These are phyloP conservation scores for Trialeurodes vaporariorum DNA, from an alignment of 1,140 invertebrate genomes.

Conservation along the genomic window DNA sequence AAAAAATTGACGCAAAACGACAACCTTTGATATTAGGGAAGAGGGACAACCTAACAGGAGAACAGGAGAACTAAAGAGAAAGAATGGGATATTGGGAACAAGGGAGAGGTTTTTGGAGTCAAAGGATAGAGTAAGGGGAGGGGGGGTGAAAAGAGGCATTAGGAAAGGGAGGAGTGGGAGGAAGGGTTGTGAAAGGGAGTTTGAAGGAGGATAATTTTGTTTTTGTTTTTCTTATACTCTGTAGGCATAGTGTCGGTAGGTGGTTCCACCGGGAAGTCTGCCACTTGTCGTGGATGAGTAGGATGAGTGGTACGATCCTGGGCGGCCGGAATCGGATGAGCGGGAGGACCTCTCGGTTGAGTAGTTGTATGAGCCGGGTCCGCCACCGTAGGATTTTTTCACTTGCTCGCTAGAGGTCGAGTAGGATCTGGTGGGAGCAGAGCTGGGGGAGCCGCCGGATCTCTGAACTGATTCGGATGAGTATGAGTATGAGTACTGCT, in stretches of 20 bases:
- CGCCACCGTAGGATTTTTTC: conserved; percentile 41
- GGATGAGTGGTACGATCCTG: conserved; percentile 59
- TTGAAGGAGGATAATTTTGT: neutral
- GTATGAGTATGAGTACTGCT: conserved; percentile 74
- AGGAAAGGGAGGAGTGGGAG: conserved; percentile 6
- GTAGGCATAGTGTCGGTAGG: conserved; percentile 72
- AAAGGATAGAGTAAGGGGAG: conserved; percentile 1
- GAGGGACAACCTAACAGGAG: too few relatives aligned
- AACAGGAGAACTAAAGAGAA: neutral
- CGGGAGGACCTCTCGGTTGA: conserved; percentile 55
- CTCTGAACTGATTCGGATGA: conserved; percentile 37
- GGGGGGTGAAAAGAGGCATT: neutral
- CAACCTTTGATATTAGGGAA: too few relatives aligned
- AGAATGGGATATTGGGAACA: too few relatives aligned
- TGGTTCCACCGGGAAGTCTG: conserved; percentile 62
- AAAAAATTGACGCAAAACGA: too few relatives aligned
- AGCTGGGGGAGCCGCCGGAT: conserved; percentile 35
- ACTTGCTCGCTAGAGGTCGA: conserved; percentile 52
- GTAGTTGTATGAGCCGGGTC: conserved; percentile 58
- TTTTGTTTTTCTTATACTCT: conserved; percentile 49
- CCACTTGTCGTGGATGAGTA: conserved; percentile 63
- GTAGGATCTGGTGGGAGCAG: conserved; percentile 39
- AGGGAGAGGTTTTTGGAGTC: too few relatives aligned
- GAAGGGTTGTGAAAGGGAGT: neutral
- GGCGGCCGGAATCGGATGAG: conserved; percentile 45